These are phyloP conservation scores for Saguinus imperator DNA, from an alignment of 2,113 vertebrate species.

Conservation along the genomic window DNA sequence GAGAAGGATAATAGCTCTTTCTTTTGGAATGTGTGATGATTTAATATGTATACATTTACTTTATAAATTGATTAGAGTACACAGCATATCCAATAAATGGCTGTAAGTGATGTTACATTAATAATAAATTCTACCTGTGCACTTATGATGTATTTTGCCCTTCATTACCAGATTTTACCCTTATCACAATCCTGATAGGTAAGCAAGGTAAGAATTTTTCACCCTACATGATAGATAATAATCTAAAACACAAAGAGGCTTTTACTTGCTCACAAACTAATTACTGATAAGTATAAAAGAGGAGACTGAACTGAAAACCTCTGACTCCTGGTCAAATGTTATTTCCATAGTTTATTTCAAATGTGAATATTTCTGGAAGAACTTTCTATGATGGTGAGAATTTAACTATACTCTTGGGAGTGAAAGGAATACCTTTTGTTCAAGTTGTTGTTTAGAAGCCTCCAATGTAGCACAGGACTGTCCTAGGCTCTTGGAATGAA, in stretches of 20 bases:
- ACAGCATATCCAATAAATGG: background rate
- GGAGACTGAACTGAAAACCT: background rate
- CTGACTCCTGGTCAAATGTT: background rate
- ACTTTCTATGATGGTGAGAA: background rate
- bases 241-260: conserved; percentile 20
- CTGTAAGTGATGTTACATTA: background rate
- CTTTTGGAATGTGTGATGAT: background rate
- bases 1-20: background rate
- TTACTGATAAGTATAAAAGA: background rate
- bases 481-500: background rate
- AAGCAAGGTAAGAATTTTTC: conserved; percentile 1
- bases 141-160: background rate
- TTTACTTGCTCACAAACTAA: conserved; percentile 24
- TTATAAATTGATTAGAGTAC: background rate
- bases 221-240: background rate
- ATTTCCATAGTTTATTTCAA: background rate
- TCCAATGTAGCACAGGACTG: background rate
- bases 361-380: background rate
- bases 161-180: background rate
- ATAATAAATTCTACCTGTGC: background rate
- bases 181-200: background rate
- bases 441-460: background rate
- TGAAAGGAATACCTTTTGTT: background rate
- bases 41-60: background rate
- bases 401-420: background rate